phyloP scores from a whole-genome alignment of 2,888 invertebrate genomes.

The Agonopterix arenella region DNA sequence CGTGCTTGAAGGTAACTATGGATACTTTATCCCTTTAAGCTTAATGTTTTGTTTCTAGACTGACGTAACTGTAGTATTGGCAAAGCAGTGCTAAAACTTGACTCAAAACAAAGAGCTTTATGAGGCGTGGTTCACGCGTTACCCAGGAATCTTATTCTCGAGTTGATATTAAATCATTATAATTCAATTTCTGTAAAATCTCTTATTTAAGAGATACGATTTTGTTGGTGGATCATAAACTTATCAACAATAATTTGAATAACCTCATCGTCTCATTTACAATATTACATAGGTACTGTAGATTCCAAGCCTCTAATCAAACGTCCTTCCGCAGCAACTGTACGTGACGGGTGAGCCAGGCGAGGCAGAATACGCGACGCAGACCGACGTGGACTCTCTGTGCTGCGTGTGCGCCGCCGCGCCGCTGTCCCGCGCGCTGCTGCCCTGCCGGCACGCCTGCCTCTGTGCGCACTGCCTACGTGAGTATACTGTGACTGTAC shows the following conservation, averaged over 20 bases:
- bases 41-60: too few species aligned
- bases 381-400: constrained; percentile 41
- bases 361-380: constrained; percentile 39
- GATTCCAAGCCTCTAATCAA: neutral
- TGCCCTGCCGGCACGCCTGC: constrained; percentile 92
- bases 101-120: too few species aligned
- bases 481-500: constrained; percentile 32
- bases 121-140: too few species aligned
- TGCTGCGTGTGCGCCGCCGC: constrained; percentile 91
- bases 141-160: too few species aligned
- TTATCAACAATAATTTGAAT: neutral
- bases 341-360: constrained; percentile 81
- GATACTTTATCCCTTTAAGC: too few species aligned
- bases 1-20: constrained; percentile 84
- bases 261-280: neutral
- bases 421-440: constrained; percentile 85
- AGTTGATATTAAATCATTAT: too few species aligned
- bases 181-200: too few species aligned
- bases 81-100: too few species aligned
- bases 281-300: neutral
- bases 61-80: too few species aligned
- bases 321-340: constrained; percentile 79
- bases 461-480: constrained; percentile 88
- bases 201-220: too few species aligned
- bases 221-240: too few species aligned